phyloP scores from a whole-genome alignment of 2,113 vertebrate genomes.

The Cephalopterus ornatus region DNA sequence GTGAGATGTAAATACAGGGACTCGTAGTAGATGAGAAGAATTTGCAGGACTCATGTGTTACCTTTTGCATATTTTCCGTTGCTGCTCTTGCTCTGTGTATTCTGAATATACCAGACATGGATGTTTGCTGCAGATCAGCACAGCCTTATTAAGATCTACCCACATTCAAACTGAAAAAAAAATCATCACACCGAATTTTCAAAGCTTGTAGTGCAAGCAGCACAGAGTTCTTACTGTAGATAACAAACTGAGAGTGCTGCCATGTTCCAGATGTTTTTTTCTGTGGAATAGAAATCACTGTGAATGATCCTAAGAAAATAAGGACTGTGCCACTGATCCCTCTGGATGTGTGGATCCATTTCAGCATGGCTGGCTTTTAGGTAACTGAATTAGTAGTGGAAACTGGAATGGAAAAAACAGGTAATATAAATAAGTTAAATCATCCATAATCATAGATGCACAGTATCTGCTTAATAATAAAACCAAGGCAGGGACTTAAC shows the following conservation, averaged over 20 bases:
- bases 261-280: neutral
- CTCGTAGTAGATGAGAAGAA: neutral
- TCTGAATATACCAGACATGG: neutral
- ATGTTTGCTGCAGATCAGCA: neutral
- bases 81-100: neutral
- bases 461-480: constrained; percentile 21
- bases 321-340: neutral
- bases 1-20: neutral
- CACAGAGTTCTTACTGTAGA: neutral
- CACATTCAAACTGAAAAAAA: neutral
- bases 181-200: neutral
- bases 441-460: constrained; percentile 2
- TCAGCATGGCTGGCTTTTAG: neutral
- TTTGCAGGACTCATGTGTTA: neutral
- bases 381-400: constrained; percentile 29
- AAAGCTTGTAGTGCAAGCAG: neutral
- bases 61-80: neutral
- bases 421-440: constrained; percentile 44
- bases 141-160: neutral
- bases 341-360: neutral
- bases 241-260: neutral
- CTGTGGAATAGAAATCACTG: neutral
- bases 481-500: neutral
- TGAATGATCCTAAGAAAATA: neutral
- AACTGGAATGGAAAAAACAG: constrained; percentile 33